Conservation (phyloP, 2,797 vertebrate genomes). For the Neosalanx taihuensis region DNA sequence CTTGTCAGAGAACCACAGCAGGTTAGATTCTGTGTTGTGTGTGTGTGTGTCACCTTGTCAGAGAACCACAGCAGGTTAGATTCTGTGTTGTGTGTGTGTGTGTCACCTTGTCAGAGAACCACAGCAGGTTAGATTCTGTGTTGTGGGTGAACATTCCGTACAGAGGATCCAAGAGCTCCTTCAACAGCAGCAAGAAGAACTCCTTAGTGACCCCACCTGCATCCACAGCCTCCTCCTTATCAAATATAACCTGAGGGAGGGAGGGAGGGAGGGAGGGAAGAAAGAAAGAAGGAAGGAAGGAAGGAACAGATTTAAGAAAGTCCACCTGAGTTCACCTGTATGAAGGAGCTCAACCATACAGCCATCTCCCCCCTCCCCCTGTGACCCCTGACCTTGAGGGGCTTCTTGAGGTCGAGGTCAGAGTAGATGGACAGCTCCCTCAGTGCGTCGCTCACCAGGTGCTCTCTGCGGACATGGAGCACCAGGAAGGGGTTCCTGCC, state of each 20-base stretch:
- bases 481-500: constrained; percentile 94
- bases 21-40: constrained; percentile 89
- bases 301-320: neutral
- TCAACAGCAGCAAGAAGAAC: constrained; percentile 93
- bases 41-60: no score
- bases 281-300: neutral
- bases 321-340: no score
- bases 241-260: constrained; percentile 87
- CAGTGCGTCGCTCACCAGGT: constrained; percentile 91
- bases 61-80: constrained; percentile 98
- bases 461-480: constrained; percentile 89
- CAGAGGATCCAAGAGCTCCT: constrained; percentile 93
- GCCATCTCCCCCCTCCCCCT: no score
- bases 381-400: constrained; percentile 83
- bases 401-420: constrained; percentile 95
- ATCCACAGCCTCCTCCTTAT: constrained; percentile 95
- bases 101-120: constrained; percentile 90
- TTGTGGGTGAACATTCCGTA: constrained; percentile 97
- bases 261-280: neutral
- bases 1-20: constrained; percentile 90
- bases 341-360: no score
- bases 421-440: constrained; percentile 93
- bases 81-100: constrained; percentile 83
- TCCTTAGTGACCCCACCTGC: constrained; percentile 96
- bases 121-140: constrained; percentile 90